Conservation (phyloP, 2,888 invertebrate species). For the Mythimna albipuncta region DNA sequence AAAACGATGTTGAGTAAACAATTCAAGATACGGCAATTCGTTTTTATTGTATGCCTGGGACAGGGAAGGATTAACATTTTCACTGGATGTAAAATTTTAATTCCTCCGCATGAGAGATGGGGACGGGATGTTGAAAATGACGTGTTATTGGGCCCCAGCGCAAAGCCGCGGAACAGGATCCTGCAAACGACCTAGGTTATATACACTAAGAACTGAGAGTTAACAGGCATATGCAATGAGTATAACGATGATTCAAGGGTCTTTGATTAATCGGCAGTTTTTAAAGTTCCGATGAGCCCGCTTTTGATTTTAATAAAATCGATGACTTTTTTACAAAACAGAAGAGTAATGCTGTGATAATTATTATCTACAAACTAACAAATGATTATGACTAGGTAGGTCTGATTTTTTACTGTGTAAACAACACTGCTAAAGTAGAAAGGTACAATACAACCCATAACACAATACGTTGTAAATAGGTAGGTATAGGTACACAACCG, state of each 20-base stretch:
- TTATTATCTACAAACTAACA: not conserved
- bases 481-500: constrained; percentile 54
- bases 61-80: constrained; percentile 86
- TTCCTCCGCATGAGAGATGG: constrained; percentile 77
- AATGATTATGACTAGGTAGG: not conserved
- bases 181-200: constrained; percentile 52
- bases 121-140: constrained; percentile 82
- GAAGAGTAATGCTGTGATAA: not conserved
- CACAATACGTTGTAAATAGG: constrained; percentile 58
- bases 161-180: constrained; percentile 46
- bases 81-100: constrained; percentile 88
- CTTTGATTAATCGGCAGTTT: no score
- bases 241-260: not conserved
- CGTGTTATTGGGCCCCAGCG: constrained; percentile 83
- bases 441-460: constrained; percentile 69
- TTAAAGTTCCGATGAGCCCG: not conserved
- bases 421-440: constrained; percentile 38
- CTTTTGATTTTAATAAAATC: not conserved
- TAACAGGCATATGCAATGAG: not conserved
- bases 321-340: not conserved
- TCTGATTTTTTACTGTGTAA: constrained; percentile 2
- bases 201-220: constrained; percentile 50
- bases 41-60: constrained; percentile 85
- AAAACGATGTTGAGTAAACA: constrained; percentile 73
- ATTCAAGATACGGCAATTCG: constrained; percentile 85